Base-by-base conservation (phyloP, 2,797 vertebrate genomes). In the Neoniphon sammara region DNA sequence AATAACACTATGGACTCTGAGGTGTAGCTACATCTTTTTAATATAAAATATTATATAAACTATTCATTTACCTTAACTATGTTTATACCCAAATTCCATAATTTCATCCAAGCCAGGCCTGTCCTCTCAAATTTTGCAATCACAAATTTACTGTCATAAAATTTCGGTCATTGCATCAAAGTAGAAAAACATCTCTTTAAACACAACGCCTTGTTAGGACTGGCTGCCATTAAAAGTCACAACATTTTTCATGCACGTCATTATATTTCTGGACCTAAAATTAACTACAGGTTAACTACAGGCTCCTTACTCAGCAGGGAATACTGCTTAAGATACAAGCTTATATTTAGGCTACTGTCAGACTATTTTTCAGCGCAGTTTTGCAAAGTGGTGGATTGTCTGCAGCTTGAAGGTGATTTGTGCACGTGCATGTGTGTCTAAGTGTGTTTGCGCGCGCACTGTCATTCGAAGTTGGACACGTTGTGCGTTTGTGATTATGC, bases 191-290 rank as follows among this genome's bases (percentile, higher is more conserved):
- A 50, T 61, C 39, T 50, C 47, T 42, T 21, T 30, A 36, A 25
- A 31, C 52, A 23, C 54, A 53, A 50, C 55, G 63, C 30, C 39
- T 53, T 5, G 34, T 77, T 77, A 80, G 68, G 71, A 68, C 63
- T 75, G 18, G 6, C 10, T n/a, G 1, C 62, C 30, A 64, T 34
- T 70, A 55, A 67, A 20, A 62, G 3, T 68, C 21, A 1, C 44
- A 69, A 14, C 47, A n/a, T 36, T 59, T 78, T 63, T 23, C 47
- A 34, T 36, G 39, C 12, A 42, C 39, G 64, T 18, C 52, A 21
- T 70, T 66, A 18, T 64, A 17, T 44, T 12, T n/a, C 59, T 44
- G 0, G 15, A 17, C 44, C 20, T 50, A 36, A 17, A 46, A 77
- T 49, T 0, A 20, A 21, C 3, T 30, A 12, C 46, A 49, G 5